phyloP scores from a whole-genome alignment of 1,140 invertebrate genomes.

The Panonychus citri region DNA sequence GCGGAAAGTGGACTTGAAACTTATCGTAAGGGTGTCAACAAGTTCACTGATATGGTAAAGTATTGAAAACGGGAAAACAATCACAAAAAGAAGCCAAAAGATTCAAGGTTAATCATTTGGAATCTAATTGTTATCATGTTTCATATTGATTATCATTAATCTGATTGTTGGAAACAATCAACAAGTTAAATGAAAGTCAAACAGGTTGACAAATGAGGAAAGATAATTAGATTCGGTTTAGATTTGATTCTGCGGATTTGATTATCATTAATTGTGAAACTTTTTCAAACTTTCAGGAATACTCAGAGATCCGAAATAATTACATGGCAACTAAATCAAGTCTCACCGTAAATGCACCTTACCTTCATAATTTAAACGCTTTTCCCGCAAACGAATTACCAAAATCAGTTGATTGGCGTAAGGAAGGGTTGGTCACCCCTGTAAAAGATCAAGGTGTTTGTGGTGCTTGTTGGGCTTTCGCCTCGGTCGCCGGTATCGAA shows the following conservation, averaged over 20 bases:
- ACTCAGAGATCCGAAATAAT: not conserved
- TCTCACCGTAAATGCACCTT: not conserved
- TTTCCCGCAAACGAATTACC: conserved; percentile 27
- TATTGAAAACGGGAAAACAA: too few species aligned
- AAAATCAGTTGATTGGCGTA: conserved; percentile 60
- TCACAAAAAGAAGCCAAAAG: too few species aligned
- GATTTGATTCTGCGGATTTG: not conserved
- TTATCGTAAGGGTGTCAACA: conserved; percentile 21
- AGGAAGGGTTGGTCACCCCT: conserved; percentile 58
- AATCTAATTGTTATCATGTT: not conserved
- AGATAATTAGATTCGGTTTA: too few species aligned
- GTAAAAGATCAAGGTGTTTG: conserved; percentile 64
- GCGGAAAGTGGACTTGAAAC: conserved; percentile 15
- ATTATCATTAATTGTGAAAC: not conserved
- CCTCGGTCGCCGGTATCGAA: conserved; percentile 44
- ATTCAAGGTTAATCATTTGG: not conserved
- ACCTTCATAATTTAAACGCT: not conserved
- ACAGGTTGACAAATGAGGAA: too few species aligned
- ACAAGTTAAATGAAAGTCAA: too few species aligned
- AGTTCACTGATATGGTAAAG: conserved; percentile 17
- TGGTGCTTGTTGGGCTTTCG: conserved; percentile 10
- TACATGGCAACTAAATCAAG: not conserved
- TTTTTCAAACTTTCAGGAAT: not conserved
- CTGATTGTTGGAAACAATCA: too few species aligned
- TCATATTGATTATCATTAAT: not conserved